Evolutionary conservation across 1,140 invertebrate genomes (phyloP).

Genomic region (Solenopsis fugax): DNA sequence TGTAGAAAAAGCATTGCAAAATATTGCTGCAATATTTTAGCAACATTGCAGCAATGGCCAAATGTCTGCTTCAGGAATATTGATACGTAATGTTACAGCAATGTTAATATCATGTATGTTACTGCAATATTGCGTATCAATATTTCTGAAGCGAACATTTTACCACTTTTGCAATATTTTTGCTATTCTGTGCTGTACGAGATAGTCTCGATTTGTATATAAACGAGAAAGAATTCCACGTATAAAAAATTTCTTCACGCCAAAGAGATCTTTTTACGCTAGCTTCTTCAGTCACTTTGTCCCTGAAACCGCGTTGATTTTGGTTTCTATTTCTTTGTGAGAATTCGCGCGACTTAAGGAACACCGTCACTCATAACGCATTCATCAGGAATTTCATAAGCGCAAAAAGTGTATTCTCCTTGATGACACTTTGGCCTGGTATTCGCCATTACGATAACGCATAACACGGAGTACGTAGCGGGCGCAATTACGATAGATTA

Average conservation of each 20-base stretch:
- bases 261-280: not conserved
- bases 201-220: too few relatives aligned
- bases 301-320: not conserved
- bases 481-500: conserved; percentile 69
- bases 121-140: too few relatives aligned
- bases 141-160: too few relatives aligned
- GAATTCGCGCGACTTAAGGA: not conserved
- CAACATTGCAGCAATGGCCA: too few relatives aligned
- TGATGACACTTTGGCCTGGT: conserved; percentile 69
- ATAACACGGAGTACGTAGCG: conserved; percentile 39
- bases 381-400: not conserved
- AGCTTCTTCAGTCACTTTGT: not conserved
- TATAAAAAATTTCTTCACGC: not conserved
- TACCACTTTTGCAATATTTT: too few relatives aligned
- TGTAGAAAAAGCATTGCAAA: too few relatives aligned
- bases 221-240: not conserved
- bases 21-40: too few relatives aligned
- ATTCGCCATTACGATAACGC: conserved; percentile 52
- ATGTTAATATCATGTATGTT: too few relatives aligned
- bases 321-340: not conserved
- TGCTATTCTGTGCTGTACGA: too few relatives aligned
- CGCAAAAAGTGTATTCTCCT: conserved; percentile 14
- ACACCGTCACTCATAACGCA: not conserved
- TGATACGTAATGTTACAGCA: too few relatives aligned
- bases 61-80: too few relatives aligned